Evolutionary conservation across 53 echinoderm and acorn worm species (phyloP).

Genomic region (Holothuria leucospilota): DNA sequence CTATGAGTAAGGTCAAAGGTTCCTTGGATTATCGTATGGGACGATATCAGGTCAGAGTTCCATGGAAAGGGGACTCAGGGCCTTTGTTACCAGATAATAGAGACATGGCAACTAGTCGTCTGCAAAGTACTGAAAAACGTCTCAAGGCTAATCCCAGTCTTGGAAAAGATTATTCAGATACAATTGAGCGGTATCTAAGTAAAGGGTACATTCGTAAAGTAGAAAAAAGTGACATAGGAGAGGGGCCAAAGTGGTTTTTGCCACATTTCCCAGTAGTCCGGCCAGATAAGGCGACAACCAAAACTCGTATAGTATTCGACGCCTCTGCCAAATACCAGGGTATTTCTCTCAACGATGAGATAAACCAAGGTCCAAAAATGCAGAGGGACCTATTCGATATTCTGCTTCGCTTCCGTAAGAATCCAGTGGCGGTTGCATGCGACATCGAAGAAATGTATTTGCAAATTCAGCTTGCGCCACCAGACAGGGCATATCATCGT

Average conservation of each 20-base stretch:
- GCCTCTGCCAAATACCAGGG: background rate
- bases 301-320: background rate
- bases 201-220: constrained; percentile 19
- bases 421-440: too few species aligned
- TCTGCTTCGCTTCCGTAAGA: background rate
- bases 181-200: too few species aligned
- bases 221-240: background rate
- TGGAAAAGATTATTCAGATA: too few species aligned
- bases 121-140: too few species aligned
- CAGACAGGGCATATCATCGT: background rate
- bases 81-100: too few species aligned
- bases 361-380: background rate
- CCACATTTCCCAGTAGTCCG: constrained; percentile 9
- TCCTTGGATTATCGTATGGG: background rate
- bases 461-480: background rate
- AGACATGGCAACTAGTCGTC: too few species aligned
- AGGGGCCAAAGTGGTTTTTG: too few species aligned
- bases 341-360: background rate
- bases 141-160: too few species aligned
- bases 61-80: too few species aligned
- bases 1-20: background rate
- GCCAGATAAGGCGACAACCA: background rate
- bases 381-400: too few species aligned
- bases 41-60: too few species aligned
- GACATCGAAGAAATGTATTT: too few species aligned